Percentiles rank a stretch among this genome's conserved stretches.
These are phyloP conservation scores for Hermetia illucens DNA, from an alignment of 1,140 invertebrate species.

Conservation along the genomic window DNA sequence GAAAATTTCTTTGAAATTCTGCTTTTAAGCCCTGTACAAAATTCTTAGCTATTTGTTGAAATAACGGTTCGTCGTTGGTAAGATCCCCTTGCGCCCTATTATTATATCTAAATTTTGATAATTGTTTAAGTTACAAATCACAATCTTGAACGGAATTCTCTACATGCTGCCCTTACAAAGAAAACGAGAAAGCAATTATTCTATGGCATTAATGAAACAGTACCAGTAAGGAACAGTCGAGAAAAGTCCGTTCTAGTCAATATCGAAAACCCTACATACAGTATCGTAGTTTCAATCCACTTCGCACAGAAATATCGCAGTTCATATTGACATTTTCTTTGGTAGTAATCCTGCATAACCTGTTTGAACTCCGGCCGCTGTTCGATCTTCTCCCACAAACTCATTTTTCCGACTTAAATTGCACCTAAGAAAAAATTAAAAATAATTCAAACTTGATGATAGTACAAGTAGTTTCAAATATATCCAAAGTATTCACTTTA, in stretches of 20 bases:
- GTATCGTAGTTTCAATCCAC: constrained; percentile 29
- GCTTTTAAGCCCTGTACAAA: no score
- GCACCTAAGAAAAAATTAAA: no score
- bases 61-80: no score
- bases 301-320: constrained; percentile 24
- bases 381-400: constrained; percentile 26
- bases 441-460: no score
- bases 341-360: constrained; percentile 26
- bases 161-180: background rate
- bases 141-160: constrained; percentile 1
- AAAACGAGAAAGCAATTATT: background rate
- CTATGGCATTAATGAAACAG: constrained; percentile 1
- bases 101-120: background rate
- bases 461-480: no score
- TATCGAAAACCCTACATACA: no score
- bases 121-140: background rate
- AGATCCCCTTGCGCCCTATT: background rate
- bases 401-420: constrained; percentile 17
- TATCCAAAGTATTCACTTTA: no score
- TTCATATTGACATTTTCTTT: constrained; percentile 26
- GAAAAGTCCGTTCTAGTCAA: no score
- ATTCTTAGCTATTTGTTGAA: no score
- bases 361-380: constrained; percentile 24
- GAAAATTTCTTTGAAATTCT: no score
- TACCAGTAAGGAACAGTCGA: no score